phyloP scores from a whole-genome alignment of 92 coral and sea anemone species.

The Isaurus tuberculatus region DNA sequence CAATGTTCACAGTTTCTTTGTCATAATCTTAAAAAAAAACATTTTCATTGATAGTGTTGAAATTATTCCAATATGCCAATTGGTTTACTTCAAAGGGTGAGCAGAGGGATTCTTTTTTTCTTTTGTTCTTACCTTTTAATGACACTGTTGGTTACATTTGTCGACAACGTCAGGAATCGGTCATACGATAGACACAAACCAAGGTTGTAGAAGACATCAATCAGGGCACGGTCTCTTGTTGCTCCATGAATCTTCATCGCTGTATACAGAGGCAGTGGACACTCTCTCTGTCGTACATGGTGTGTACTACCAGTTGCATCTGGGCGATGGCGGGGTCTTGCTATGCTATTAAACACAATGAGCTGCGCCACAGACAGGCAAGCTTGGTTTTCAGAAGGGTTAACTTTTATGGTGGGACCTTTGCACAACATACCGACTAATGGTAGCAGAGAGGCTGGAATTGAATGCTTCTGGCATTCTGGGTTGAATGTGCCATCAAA shows the following conservation, averaged over 20 bases:
- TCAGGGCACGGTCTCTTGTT: constrained; percentile 9
- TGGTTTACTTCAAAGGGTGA: constrained; percentile 1
- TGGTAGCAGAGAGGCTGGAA: neutral
- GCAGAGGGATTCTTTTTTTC: neutral
- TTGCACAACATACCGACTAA: constrained; percentile 38
- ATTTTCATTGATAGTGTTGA: constrained; percentile 17
- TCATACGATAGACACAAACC: constrained; percentile 42
- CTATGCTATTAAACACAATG: constrained; percentile 27
- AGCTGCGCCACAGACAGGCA: constrained; percentile 48
- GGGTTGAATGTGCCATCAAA: constrained; percentile 30
- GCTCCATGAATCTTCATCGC: constrained; percentile 24
- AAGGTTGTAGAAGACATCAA: constrained; percentile 31
- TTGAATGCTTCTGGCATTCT: constrained; percentile 40
- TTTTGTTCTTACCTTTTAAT: constrained; percentile 20
- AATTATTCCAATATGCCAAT: constrained; percentile 8
- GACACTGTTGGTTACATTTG: constrained; percentile 58
- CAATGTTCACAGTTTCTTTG: constrained; percentile 10
- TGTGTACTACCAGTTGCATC: constrained; percentile 23
- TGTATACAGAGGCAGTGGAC: constrained; percentile 33
- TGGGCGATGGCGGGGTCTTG: neutral
- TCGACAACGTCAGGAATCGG: constrained; percentile 46
- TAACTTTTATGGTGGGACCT: constrained; percentile 26
- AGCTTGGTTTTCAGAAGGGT: constrained; percentile 24
- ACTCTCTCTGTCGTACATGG: constrained; percentile 33
- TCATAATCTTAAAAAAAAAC: constrained; percentile 11